Evolutionary conservation across 2,888 invertebrate genomes (phyloP), one percentile per base, ranked within the genome.

Genomic region (Sarcophaga carnaria): DNA sequence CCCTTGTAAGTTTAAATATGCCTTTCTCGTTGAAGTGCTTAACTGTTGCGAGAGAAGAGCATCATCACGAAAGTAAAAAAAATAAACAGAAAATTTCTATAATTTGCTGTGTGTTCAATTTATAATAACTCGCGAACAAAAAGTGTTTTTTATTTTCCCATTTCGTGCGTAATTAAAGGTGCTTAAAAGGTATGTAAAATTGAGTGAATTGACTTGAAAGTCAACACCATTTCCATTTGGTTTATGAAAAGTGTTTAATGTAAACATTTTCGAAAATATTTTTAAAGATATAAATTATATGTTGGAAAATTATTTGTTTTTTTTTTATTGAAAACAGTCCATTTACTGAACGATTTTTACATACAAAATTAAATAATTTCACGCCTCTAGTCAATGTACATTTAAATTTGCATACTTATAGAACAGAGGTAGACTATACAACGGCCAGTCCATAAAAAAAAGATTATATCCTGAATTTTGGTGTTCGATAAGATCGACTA

Each of bases 91-190:
- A 70, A 67, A 14, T 6, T 4, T 70, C 20, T 54, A 70, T 69
- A 71, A 71, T 71, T 60, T 37, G 59, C 71, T n/a, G 10, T 37
- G 10, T 37, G 37, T 72, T 72, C n/a, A 72, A 60, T 72, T 72
- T 72, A 54, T 54, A 25, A 54, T 70, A 49, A 70, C 70, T 69
- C 69, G 25, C 22, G 22, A 54, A 54, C 22, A 62, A n/a, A 59
- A 71, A 71, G 25, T 71, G 59, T 59, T 71, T 71, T 71, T 47
- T 4, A 12, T 22, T 69, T 47, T 5, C 22, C 45, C 22, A 12
- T 69, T 69, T 60, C 60, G 37, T 37, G 62, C 60, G 60, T 62
- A 72, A 72, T 72, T 72, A 72, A 72, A 72, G 37, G 37, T 72
- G 47, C 45, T 63, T 62, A 74, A 62, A 74, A 60, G 37, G n/a